Evolutionary conservation across 2,888 invertebrate genomes (phyloP).

Genomic region (Drosophila pegasa): DNA sequence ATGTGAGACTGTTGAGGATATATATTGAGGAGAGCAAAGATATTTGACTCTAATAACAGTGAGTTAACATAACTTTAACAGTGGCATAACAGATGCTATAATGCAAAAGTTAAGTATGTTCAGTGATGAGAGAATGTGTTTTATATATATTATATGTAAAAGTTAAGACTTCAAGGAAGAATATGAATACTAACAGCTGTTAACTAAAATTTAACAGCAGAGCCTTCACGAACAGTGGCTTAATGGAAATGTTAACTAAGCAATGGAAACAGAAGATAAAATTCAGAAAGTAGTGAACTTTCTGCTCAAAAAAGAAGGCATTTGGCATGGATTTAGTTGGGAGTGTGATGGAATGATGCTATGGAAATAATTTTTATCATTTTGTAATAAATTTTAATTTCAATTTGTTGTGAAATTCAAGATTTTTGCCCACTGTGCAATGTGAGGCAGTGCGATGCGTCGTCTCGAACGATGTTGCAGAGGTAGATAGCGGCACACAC

Average conservation of each 20-base stretch:
- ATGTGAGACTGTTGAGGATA: not conserved
- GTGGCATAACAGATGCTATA: not conserved
- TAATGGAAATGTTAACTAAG: not conserved
- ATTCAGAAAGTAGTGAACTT: no score
- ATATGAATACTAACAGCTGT: not conserved
- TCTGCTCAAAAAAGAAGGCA: no score
- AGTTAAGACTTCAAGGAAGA: no score
- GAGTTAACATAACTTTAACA: not conserved
- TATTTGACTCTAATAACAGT: not conserved
- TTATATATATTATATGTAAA: no score
- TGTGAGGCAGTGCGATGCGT: constrained; percentile 5
- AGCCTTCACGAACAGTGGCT: not conserved
- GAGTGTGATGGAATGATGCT: no score
- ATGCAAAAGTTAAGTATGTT: not conserved
- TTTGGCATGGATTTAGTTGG: no score
- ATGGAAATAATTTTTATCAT: no score
- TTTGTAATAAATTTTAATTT: not conserved
- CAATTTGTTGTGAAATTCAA: not conserved
- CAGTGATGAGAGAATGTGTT: no score
- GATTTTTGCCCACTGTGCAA: constrained; percentile 32
- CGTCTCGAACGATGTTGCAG: constrained; percentile 30
- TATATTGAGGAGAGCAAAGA: not conserved
- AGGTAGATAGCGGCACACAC: constrained; percentile 39
- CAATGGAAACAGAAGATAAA: no score
- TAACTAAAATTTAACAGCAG: not conserved